Percentiles rank a stretch among this genome's conserved stretches.
Evolutionary conservation across 2,113 vertebrate genomes (phyloP).

Genomic region (Cyprinodon variegatus): DNA sequence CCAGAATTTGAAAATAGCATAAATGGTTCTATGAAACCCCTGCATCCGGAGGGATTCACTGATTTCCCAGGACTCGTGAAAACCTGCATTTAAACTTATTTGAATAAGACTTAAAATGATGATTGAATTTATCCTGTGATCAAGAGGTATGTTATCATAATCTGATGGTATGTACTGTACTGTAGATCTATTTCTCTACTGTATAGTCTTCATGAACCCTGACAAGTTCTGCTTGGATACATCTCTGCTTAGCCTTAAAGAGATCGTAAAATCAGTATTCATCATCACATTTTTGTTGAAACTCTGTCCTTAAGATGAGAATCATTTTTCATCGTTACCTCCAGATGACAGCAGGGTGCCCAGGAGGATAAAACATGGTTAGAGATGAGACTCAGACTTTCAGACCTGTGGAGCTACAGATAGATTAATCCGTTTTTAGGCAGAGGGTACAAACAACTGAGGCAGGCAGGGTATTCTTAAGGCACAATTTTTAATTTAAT

Average conservation of each 20-base stretch:
- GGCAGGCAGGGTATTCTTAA: neutral
- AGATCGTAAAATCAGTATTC: slow-evolving; percentile 59
- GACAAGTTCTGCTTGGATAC: slow-evolving; percentile 41
- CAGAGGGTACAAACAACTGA: neutral
- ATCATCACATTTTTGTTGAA: slow-evolving; percentile 51
- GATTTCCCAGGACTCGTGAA: slow-evolving; percentile 12
- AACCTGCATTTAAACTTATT: slow-evolving; percentile 29
- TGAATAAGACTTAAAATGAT: slow-evolving; percentile 33
- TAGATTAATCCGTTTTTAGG: slow-evolving; percentile 11
- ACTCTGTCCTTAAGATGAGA: slow-evolving; percentile 52
- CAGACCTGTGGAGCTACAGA: slow-evolving; percentile 30
- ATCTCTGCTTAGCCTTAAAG: slow-evolving; percentile 45
- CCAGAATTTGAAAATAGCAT: neutral
- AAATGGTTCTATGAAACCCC: slow-evolving; percentile 6
- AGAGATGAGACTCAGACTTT: slow-evolving; percentile 29
- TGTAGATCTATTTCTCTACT: slow-evolving; percentile 26
- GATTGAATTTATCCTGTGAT: slow-evolving; percentile 35
- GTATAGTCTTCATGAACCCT: slow-evolving; percentile 48
- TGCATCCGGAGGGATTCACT: slow-evolving; percentile 30
- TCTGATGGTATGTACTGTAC: slow-evolving; percentile 23
- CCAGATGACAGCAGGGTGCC: slow-evolving; percentile 50
- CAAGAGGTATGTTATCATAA: slow-evolving; percentile 61
- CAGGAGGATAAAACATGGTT: slow-evolving; percentile 40
- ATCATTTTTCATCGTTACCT: slow-evolving; percentile 62
- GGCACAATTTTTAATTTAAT: neutral